A percentile compares a stretch with the other conserved stretches of the same genome.
These are phyloP conservation scores for Mythimna lalbum DNA, from an alignment of 2,888 invertebrate species.

Conservation along the genomic window DNA sequence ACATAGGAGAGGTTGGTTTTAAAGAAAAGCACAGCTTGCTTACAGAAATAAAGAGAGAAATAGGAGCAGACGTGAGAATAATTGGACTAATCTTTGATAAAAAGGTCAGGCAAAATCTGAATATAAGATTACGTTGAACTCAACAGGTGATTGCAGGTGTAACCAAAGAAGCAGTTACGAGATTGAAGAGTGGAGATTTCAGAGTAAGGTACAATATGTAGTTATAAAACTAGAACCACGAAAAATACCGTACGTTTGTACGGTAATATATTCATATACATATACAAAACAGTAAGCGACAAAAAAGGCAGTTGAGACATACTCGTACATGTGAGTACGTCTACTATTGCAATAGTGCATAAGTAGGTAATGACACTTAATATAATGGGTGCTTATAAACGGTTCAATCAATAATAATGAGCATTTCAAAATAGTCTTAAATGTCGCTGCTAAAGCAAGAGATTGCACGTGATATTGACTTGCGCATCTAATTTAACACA, in stretches of 20 bases:
- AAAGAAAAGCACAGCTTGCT: not conserved
- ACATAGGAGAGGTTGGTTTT: not conserved
- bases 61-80: not conserved
- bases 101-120: not conserved
- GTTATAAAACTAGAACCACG: conserved; percentile 2
- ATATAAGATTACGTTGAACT: conserved; percentile 9
- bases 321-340: conserved; percentile 28
- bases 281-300: conserved; percentile 16
- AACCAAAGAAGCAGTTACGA: not conserved
- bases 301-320: conserved; percentile 40
- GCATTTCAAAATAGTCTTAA: conserved; percentile 40
- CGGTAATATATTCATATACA: conserved; percentile 7
- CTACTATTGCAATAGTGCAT: conserved; percentile 53
- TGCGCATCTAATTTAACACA: conserved; percentile 34
- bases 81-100: not conserved
- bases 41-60: not conserved
- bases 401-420: conserved; percentile 59
- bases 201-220: not conserved
- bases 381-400: conserved; percentile 56
- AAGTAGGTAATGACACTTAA: conserved; percentile 59
- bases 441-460: conserved; percentile 45
- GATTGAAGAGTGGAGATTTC: not conserved
- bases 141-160: conserved; percentile 21
- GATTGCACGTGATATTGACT: conserved; percentile 39
- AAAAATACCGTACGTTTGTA: not conserved